A percentile compares a stretch with the other conserved stretches of the same genome.
Evolutionary conservation across 2,888 invertebrate species (phyloP).

Genomic region (Rhagophthalmus giganteus): DNA sequence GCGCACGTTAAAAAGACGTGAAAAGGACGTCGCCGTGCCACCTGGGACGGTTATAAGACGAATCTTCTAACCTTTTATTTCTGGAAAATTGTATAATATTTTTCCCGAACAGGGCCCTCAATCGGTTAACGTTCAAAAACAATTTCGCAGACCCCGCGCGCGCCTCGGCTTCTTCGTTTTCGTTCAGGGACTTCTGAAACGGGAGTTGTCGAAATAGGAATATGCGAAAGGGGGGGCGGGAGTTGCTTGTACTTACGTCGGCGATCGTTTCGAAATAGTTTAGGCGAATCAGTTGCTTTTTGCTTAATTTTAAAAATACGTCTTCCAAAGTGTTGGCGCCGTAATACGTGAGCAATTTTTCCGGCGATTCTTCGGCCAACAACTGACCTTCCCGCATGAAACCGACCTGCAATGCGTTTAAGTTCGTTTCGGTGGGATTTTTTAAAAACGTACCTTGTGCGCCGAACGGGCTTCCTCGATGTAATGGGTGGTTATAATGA

Average conservation of each 20-base stretch:
- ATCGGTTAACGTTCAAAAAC: slow-evolving; percentile 33
- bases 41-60: too few species aligned
- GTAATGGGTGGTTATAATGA: slow-evolving; percentile 93
- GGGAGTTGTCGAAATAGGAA: slow-evolving; percentile 22
- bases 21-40: too few species aligned
- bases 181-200: slow-evolving; percentile 25
- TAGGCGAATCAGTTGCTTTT: slow-evolving; percentile 57
- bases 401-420: slow-evolving; percentile 78
- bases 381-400: slow-evolving; percentile 84
- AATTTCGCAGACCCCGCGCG: too few species aligned
- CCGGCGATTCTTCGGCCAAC: slow-evolving; percentile 83
- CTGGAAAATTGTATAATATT: slow-evolving; percentile 46
- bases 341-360: slow-evolving; percentile 68
- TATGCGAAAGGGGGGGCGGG: not conserved
- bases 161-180: too few species aligned
- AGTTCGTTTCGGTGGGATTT: not conserved
- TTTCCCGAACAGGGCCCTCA: slow-evolving; percentile 42
- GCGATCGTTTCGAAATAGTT: not conserved
- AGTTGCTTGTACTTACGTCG: not conserved
- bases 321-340: slow-evolving; percentile 80
- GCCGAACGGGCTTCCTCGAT: slow-evolving; percentile 90
- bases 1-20: too few species aligned
- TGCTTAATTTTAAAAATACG: slow-evolving; percentile 82
- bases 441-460: slow-evolving; percentile 61
- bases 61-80: slow-evolving; percentile 31